Base-by-base conservation (phyloP, 2,113 vertebrate species). In the Pachyramphus minor region DNA sequence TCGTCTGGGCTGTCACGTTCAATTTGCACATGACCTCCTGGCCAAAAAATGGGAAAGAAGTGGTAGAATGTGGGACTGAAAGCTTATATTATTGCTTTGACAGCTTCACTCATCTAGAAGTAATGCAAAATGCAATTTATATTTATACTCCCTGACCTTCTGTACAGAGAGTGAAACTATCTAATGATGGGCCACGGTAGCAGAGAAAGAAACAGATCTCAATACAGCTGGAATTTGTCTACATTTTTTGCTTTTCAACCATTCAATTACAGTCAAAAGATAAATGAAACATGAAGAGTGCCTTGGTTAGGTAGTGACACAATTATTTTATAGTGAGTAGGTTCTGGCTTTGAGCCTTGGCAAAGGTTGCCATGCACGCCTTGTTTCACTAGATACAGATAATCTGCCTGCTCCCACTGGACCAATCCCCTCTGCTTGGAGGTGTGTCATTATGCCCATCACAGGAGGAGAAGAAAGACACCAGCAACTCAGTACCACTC, bases 51-150 rank as follows among this genome's bases (percentile, higher is more conserved):
- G 98, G 98, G 98, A 98, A 98, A 98, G 98, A 99, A 99, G 99
- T 99, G 99, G 98, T 98, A 99, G 98, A 99, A 98, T 98, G 98
- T 96, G 96, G 98, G 97, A 98, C 98, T 99, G 99, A 99, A 99
- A 98, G 99, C 99, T 98, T 97, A 98, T 98, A 98, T 99, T 99
- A 99, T 99, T 98, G 98, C 97, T 98, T 98, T 99, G 99, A 99
- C 99, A 99, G 99, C 98, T 99, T 99, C 99, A 99, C 98, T 99
- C 99, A 99, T 99, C 99, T 99, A 98, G 98, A 99, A 99, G 98
- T 99, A 99, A 99, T 99, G 99, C 98, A 99, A 99, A 99, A 99
- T 98, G 98, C 99, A 99, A 99, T 99, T 99, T 99, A 99, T 99
- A 99, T 99, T 99, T 99, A 99, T 99, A 98, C 98, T 98, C 98